A percentile compares a stretch with the other conserved stretches of the same genome.
These are phyloP conservation scores for Cherax quadricarinatus DNA, from an alignment of 1,140 invertebrate species.

Conservation along the genomic window DNA sequence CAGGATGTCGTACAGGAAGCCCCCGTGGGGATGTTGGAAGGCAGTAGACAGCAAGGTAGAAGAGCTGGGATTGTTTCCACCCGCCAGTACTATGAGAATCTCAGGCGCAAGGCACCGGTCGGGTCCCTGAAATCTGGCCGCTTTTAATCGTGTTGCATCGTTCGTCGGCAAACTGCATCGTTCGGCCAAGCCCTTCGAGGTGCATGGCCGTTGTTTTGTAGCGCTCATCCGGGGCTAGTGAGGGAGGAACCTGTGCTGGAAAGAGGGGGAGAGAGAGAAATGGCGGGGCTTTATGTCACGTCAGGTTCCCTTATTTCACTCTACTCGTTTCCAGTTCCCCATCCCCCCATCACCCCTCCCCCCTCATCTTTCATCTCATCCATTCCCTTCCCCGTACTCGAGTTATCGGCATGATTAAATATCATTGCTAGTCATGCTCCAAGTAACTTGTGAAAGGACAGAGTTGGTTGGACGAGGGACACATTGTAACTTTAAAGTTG, in stretches of 20 bases:
- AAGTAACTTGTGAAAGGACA: conserved; percentile 1
- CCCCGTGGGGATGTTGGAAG: no score
- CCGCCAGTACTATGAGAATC: background rate
- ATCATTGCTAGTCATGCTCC: conserved; percentile 32
- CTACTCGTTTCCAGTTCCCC: no score
- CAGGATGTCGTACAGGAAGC: no score
- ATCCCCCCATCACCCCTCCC: no score
- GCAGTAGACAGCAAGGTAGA: no score
- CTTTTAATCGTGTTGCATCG: conserved; percentile 62
- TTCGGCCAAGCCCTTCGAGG: conserved; percentile 17
- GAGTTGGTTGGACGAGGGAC: conserved; percentile 22
- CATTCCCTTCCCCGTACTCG: background rate
- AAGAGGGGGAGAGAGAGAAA: background rate
- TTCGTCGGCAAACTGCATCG: conserved; percentile 50
- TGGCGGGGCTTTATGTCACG: no score
- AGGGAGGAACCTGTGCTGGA: background rate
- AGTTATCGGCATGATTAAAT: conserved; percentile 23
- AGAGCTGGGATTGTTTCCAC: background rate
- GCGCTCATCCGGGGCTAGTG: background rate
- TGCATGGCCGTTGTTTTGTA: conserved; percentile 22
- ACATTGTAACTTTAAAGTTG: conserved; percentile 33
- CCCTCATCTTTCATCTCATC: no score
- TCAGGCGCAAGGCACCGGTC: background rate
- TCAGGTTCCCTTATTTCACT: no score
- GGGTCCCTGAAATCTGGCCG: conserved; percentile 7